phyloP scores from a whole-genome alignment of 2,113 vertebrate species.

The Micronycteris hirsuta region DNA sequence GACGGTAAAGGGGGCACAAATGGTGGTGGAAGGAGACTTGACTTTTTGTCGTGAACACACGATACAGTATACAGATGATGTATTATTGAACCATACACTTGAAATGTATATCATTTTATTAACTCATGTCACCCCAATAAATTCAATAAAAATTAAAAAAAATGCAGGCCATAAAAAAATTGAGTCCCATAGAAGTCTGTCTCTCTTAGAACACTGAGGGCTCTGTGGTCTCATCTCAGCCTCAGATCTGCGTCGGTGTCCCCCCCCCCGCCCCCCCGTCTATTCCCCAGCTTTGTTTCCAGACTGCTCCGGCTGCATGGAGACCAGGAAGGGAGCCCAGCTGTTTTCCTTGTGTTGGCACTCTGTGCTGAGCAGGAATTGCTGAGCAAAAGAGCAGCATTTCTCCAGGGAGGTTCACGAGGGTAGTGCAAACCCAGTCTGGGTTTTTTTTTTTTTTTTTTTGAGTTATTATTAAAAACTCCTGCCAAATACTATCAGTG shows the following conservation, averaged over 20 bases:
- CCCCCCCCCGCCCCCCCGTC: neutral
- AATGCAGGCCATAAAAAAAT: neutral
- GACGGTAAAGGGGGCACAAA: neutral
- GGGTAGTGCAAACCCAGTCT: slow-evolving; percentile 70
- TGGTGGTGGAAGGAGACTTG: neutral
- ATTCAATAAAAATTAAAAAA: neutral
- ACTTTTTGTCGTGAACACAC: neutral
- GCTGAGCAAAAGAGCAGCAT: slow-evolving; percentile 75
- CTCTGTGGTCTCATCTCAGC: slow-evolving; percentile 23
- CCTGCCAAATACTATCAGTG: slow-evolving; percentile 73
- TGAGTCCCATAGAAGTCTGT: neutral
- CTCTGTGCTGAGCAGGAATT: slow-evolving; percentile 67
- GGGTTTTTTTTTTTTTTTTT: slow-evolving; percentile 34
- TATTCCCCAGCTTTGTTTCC: slow-evolving; percentile 25
- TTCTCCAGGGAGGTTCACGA: slow-evolving; percentile 70
- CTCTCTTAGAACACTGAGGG: neutral
- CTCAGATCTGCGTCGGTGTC: neutral
- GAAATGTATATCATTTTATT: neutral
- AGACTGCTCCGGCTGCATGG: slow-evolving; percentile 57
- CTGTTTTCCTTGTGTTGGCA: slow-evolving; percentile 73
- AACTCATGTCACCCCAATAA: neutral
- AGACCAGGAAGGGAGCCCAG: slow-evolving; percentile 68
- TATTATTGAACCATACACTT: neutral
- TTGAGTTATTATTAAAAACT: slow-evolving; percentile 62
- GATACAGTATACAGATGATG: neutral